Conservation (phyloP, 2,888 invertebrate species). For the Entomobrya multifasciata region DNA sequence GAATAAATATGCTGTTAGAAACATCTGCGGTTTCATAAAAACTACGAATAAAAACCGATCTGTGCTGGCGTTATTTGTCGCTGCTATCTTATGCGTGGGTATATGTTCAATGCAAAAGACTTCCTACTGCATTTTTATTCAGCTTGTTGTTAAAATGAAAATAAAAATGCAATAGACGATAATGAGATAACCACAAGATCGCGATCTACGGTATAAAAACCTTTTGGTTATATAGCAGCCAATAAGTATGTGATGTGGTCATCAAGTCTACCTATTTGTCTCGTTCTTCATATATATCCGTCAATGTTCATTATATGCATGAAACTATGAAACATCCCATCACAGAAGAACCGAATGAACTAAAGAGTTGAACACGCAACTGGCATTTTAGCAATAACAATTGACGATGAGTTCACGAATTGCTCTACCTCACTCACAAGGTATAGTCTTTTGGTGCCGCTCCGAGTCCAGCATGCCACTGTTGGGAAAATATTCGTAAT, state of each 20-base stretch:
- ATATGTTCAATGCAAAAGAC: neutral
- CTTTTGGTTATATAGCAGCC: too few species aligned
- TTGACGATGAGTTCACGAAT: conserved; percentile 55
- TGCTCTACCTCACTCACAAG: neutral
- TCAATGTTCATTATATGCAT: neutral
- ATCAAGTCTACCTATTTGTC: neutral
- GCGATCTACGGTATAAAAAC: neutral
- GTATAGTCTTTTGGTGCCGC: too few species aligned
- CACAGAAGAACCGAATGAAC: neutral
- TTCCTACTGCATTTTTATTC: neutral
- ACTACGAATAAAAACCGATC: conserved; percentile 20
- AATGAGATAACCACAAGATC: conserved; percentile 56
- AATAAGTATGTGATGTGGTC: neutral
- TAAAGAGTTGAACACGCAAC: conserved; percentile 36
- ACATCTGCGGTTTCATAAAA: conserved; percentile 42
- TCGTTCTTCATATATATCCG: conserved; percentile 1
- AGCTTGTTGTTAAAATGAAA: neutral
- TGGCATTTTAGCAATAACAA: conserved; percentile 49
- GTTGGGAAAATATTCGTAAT: too few species aligned
- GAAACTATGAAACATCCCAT: neutral
- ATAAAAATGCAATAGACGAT: conserved; percentile 23
- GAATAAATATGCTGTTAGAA: conserved; percentile 2
- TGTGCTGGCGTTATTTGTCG: neutral
- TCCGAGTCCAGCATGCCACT: too few species aligned
- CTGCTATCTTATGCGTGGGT: neutral